Evolutionary conservation across 2,888 invertebrate species (phyloP).

Genomic region (Spilarctia lutea): DNA sequence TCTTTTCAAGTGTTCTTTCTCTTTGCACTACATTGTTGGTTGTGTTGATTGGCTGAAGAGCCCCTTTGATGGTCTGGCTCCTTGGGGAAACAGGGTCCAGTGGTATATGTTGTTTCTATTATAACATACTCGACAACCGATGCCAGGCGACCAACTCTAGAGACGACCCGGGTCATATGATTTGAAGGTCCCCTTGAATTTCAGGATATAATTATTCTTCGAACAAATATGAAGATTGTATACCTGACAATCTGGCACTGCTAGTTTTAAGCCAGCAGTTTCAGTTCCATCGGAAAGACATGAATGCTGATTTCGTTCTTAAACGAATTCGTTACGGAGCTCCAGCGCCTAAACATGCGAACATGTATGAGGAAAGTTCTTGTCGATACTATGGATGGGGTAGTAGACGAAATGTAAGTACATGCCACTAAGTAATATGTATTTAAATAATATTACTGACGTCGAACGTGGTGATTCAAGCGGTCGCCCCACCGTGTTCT

Average conservation of each 20-base stretch:
- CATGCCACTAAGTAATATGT: neutral
- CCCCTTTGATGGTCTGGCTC: too few relatives aligned
- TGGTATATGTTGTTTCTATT: too few relatives aligned
- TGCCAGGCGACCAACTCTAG: too few relatives aligned
- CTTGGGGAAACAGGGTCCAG: too few relatives aligned
- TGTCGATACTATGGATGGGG: constrained; percentile 77
- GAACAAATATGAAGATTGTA: constrained; percentile 62
- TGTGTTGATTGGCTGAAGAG: too few relatives aligned
- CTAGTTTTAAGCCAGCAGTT: constrained; percentile 68
- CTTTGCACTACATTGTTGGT: too few relatives aligned
- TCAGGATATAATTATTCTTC: constrained; percentile 71
- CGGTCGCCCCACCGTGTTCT: too few relatives aligned
- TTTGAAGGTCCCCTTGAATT: neutral
- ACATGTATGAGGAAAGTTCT: constrained; percentile 37
- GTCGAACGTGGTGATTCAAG: too few relatives aligned
- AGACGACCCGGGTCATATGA: too few relatives aligned
- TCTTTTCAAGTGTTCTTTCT: too few relatives aligned
- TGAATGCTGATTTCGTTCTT: constrained; percentile 61
- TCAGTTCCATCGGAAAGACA: constrained; percentile 65
- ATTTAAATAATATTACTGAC: neutral
- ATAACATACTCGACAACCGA: too few relatives aligned
- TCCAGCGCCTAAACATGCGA: constrained; percentile 20
- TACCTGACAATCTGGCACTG: constrained; percentile 70
- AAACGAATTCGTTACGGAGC: constrained; percentile 74
- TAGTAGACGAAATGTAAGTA: constrained; percentile 76